These are phyloP conservation scores for Otis tarda DNA, from an alignment of 2,113 vertebrate genomes.

Conservation along the genomic window DNA sequence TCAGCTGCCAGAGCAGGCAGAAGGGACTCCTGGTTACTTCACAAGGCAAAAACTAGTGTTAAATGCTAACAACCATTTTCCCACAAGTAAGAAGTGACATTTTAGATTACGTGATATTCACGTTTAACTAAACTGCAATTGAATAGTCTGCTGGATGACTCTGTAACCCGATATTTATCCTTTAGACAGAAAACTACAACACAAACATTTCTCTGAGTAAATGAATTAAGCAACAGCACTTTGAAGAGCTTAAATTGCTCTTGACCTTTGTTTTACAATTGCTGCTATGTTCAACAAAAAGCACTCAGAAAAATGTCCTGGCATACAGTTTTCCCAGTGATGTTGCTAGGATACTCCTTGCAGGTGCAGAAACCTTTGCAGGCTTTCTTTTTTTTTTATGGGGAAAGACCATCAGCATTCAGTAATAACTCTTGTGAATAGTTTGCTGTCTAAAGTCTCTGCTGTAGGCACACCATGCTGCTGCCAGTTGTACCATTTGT, in stretches of 20 bases:
- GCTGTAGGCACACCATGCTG: not conserved
- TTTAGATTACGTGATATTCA: not conserved
- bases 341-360: slow-evolving; percentile 58
- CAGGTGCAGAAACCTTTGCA: slow-evolving; percentile 58
- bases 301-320: slow-evolving; percentile 11
- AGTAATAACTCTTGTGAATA: not conserved
- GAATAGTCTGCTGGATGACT: not conserved
- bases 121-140: not conserved
- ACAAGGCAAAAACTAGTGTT: not conserved
- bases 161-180: not conserved
- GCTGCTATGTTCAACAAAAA: slow-evolving; percentile 38
- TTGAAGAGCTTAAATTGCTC: slow-evolving; percentile 31
- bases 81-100: not conserved
- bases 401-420: not conserved
- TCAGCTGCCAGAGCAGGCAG: not conserved
- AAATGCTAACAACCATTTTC: not conserved
- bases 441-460: not conserved
- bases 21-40: not conserved
- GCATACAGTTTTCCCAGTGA: slow-evolving; percentile 13
- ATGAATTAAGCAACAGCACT: not conserved
- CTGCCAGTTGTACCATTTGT: not conserved
- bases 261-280: slow-evolving; percentile 64
- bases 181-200: not conserved
- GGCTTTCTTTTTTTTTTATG: not conserved
- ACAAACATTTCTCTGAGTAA: not conserved